Base-by-base conservation (phyloP, 2,888 invertebrate species). In the Tetranychus truncatus region DNA sequence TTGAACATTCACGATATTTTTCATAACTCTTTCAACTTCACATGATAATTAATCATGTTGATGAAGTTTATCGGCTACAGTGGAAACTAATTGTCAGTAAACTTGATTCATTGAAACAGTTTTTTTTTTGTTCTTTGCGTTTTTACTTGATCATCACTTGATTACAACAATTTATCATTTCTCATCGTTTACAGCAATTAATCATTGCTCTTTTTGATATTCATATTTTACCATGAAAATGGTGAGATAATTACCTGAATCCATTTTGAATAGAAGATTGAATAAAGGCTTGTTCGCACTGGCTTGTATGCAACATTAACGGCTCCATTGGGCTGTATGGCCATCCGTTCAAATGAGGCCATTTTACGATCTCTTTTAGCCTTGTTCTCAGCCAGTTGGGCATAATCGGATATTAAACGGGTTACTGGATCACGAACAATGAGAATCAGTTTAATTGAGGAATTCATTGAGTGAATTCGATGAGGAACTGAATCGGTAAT, bases 361-460 rank as follows among this genome's bases (percentile, higher is more conserved):
- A 75, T 45, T 66, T 55, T 72, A 34, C 66, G 66, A 45, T 73
- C 75, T n/a, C 69, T 55, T 44, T 34, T 76, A 15, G 77, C 76
- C 77, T 82, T 82, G 77, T 83, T 83, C 80, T 90, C 91, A 78
- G 90, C 87, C 80, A 95, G 86, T 84, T 96, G 95, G 24, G 94
- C 92, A 84, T 95, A 96, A 86, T 97, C 97, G 18, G 95, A 96
- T 81, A 99, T 91, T 74, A 95, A 92, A 75, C 97, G 87, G 21
- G 92, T 92, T 75, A 96, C 94, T 4, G 97, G 97, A 83, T 99
- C 94, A 18, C 97, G 87, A 34, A 99, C 92, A 81, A 97, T 94
- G 80, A 97, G 86, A 78, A 97, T 87, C 76, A 99, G 85, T 80
- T 93, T 91, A 77, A 95, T 89, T 81, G 91, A 89, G 9, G 91